Conservation (phyloP, 2,888 invertebrate genomes). For the Ochropacha duplaris region DNA sequence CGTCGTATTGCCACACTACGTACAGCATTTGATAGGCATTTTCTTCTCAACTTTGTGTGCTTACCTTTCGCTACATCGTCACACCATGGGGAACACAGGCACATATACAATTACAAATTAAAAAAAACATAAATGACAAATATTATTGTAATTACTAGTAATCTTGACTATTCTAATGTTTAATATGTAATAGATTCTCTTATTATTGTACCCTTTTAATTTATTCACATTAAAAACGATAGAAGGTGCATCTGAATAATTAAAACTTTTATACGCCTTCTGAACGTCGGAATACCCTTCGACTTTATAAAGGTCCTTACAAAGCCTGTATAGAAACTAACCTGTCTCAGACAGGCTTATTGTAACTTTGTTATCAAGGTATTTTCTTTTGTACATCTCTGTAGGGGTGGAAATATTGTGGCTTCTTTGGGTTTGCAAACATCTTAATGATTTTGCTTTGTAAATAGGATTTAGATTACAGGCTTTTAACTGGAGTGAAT, state of each 20-base stretch:
- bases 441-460: slow-evolving; percentile 9
- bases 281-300: neutral
- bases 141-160: no score
- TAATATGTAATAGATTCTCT: no score
- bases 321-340: slow-evolving; percentile 5
- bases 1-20: no score
- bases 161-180: no score
- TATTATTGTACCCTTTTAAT: neutral
- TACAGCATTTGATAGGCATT: no score
- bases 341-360: slow-evolving; percentile 11
- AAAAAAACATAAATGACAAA: no score
- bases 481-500: neutral
- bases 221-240: neutral
- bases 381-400: slow-evolving; percentile 17
- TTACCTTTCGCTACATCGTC: no score
- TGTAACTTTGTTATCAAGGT: slow-evolving; percentile 12
- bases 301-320: slow-evolving; percentile 4
- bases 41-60: no score
- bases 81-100: no score
- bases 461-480: neutral
- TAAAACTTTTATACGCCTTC: neutral
- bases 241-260: neutral
- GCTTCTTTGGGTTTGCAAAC: slow-evolving; percentile 6
- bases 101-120: no score
- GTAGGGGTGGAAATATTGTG: slow-evolving; percentile 12